These are phyloP conservation scores for Drosophila putrida DNA, from an alignment of 2,888 invertebrate genomes.

Conservation along the genomic window DNA sequence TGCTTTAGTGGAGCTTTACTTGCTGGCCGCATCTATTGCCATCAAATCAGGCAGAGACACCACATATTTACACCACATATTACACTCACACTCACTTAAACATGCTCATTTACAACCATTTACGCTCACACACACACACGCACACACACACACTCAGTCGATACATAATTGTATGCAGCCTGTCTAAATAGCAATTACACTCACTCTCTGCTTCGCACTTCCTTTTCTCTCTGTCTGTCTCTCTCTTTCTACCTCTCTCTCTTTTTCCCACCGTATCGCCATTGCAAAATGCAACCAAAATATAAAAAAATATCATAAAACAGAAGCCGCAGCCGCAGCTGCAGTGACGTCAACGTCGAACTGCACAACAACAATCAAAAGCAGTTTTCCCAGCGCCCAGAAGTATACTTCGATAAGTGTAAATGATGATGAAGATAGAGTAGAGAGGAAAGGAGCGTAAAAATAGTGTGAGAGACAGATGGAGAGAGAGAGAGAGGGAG, in stretches of 20 bases:
- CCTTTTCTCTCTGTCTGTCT: background rate
- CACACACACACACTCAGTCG: slow-evolving; percentile 22
- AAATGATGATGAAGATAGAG: slow-evolving; percentile 24
- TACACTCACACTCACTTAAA: slow-evolving; percentile 1
- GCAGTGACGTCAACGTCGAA: background rate
- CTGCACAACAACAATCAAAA: slow-evolving; percentile 29
- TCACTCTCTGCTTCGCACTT: slow-evolving; percentile 7
- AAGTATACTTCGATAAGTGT: slow-evolving; percentile 72
- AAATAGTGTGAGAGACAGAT: background rate
- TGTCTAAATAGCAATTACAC: slow-evolving; percentile 75
- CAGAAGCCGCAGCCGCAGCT: slow-evolving; percentile 27
- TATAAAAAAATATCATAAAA: slow-evolving; percentile 16
- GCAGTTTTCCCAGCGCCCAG: slow-evolving; percentile 41
- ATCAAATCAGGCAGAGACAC: slow-evolving; percentile 69
- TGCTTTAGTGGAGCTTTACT: slow-evolving; percentile 57
- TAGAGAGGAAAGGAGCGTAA: background rate
- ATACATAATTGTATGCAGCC: slow-evolving; percentile 50
- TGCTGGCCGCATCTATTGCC: slow-evolving; percentile 66
- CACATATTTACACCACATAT: background rate
- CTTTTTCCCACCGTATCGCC: slow-evolving; percentile 8
- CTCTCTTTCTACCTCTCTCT: slow-evolving; percentile 1
- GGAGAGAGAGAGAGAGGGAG: background rate
- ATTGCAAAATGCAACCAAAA: slow-evolving; percentile 26
- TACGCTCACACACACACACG: slow-evolving; percentile 12
- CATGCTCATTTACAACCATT: no score